Conservation (phyloP, 2,113 vertebrate species). For the Chamaea fasciata region DNA sequence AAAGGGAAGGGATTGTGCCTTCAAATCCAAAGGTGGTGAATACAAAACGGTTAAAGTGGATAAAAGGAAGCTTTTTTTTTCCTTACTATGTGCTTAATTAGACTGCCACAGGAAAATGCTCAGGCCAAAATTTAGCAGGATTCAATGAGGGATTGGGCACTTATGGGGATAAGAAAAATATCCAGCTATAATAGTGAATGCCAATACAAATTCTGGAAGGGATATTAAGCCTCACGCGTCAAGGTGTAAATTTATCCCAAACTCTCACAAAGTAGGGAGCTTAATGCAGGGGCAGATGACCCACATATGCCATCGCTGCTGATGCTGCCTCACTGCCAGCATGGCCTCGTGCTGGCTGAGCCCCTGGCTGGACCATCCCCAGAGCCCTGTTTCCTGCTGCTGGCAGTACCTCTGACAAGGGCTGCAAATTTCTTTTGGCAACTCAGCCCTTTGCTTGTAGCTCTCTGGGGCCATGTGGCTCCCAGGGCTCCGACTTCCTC, state of each 20-base stretch:
- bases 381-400: neutral
- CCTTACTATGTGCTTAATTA: neutral
- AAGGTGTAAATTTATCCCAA: constrained; percentile 24
- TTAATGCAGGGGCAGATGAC: neutral
- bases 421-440: neutral
- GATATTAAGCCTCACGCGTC: constrained; percentile 44
- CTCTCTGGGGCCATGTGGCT: accelerated
- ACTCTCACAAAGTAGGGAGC: neutral
- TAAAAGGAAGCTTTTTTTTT: neutral
- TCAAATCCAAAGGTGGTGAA: neutral
- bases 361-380: neutral
- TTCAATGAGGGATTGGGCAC: constrained; percentile 2
- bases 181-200: neutral
- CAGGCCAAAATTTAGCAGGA: constrained; percentile 31
- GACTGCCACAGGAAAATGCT: constrained; percentile 44
- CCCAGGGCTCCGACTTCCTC: neutral
- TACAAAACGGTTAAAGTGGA: constrained; percentile 18
- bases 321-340: neutral
- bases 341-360: accelerated
- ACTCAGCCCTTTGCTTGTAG: neutral
- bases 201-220: constrained; percentile 59
- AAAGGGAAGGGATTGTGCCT: neutral
- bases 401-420: neutral
- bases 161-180: constrained; percentile 29
- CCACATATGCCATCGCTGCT: neutral